phyloP scores from a whole-genome alignment of 2,113 vertebrate genomes.

The Rhadina sibilatrix region DNA sequence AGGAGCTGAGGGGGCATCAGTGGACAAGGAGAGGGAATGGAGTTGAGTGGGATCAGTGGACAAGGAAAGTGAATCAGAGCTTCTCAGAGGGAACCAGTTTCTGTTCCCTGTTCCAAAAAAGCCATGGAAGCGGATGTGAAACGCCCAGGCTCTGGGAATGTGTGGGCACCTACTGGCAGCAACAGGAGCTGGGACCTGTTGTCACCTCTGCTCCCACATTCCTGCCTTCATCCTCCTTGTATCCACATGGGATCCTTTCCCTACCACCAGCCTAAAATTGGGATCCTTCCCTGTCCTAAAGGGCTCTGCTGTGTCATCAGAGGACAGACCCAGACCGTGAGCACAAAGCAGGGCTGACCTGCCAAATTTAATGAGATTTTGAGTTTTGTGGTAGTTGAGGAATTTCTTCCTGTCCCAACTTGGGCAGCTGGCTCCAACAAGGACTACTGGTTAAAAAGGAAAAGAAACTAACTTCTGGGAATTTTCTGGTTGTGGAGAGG shows the following conservation, averaged over 20 bases:
- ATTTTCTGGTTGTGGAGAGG: neutral
- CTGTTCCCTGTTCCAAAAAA: neutral
- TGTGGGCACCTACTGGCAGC: rapidly evolving
- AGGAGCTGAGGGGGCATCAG: neutral
- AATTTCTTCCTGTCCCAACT: neutral
- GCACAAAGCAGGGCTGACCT: neutral
- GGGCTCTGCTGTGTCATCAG: neutral
- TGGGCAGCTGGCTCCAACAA: neutral
- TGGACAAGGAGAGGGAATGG: neutral
- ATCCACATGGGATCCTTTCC: neutral
- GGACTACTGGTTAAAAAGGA: neutral
- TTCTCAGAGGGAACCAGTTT: neutral
- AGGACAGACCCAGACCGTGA: neutral
- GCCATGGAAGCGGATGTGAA: neutral
- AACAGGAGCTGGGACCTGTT: rapidly evolving
- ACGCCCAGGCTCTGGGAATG: neutral
- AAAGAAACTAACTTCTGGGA: neutral
- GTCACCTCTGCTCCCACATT: neutral
- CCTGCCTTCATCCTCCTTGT: neutral
- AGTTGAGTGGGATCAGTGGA: neutral
- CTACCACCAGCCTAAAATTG: neutral
- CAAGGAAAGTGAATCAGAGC: neutral
- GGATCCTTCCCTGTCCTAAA: neutral
- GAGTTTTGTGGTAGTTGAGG: neutral
- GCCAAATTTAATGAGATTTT: neutral